Percentiles rank a stretch among this genome's conserved stretches.
These are phyloP conservation scores for Psilopogon haemacephalus DNA, from an alignment of 2,113 vertebrate species.

Conservation along the genomic window DNA sequence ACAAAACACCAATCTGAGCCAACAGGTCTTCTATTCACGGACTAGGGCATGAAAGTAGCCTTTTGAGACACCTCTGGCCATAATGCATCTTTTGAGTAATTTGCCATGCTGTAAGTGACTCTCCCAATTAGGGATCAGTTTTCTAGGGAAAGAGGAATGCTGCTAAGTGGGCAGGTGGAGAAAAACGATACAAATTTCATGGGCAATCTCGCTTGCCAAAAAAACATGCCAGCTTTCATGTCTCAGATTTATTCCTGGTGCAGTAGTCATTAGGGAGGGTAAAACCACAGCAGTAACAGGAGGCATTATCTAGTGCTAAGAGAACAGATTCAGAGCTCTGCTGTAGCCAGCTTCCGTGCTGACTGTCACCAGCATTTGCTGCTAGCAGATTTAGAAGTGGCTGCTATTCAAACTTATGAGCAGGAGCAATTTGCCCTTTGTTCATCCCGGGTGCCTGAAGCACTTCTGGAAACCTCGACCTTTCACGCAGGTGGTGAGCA, in stretches of 20 bases:
- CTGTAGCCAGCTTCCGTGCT: neutral
- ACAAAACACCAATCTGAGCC: neutral
- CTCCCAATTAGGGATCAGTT: neutral
- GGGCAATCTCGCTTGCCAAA: neutral
- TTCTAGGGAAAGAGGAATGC: neutral
- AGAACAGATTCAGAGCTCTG: neutral
- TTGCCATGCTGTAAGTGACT: neutral
- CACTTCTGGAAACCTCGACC: neutral
- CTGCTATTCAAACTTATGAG: neutral
- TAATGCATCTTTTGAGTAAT: neutral
- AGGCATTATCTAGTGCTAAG: neutral
- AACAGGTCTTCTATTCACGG: neutral
- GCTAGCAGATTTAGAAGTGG: neutral
- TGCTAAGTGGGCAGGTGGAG: neutral
- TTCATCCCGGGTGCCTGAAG: fast-evolving
- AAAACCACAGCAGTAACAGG: neutral
- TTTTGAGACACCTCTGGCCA: neutral
- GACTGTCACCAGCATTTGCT: neutral
- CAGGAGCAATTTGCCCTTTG: neutral
- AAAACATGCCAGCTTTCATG: neutral
- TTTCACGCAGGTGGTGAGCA: neutral
- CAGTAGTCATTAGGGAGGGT: slow-evolving; percentile 6
- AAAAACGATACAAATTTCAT: neutral
- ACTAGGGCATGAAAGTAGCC: neutral
- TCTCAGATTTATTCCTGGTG: neutral